Evolutionary conservation across 2,113 vertebrate genomes (phyloP), one percentile per base, ranked within the genome.

Genomic region (Mastomys coucha): DNA sequence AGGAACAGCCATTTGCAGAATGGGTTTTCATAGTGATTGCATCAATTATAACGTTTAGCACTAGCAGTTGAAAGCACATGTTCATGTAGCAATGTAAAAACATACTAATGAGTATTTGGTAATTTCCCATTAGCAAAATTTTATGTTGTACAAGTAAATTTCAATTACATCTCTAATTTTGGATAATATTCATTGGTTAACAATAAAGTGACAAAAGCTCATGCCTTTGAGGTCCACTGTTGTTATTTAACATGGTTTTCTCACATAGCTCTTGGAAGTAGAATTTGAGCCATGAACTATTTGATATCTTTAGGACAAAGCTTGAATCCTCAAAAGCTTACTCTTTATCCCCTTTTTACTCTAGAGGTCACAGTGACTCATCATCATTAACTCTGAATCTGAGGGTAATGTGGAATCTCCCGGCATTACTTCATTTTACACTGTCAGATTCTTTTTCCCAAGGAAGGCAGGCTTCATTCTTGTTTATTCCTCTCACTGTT

Each of bases 161-260:
- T 98, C 98, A 99, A 95, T 98, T 98, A 98, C 98, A 98, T 96
- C 98, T 99, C 98, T 98, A 98, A 99, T 99, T 99, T 99, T 99
- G 98, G 98, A 99, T 98, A 99, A 98, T 98, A 98, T 98, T 98
- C 97, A 97, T 99, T 99, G 98, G 98, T 99, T 99, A 99, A 99
- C 98, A 99, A 99, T 99, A 99, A 99, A 99, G 98, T 99, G 97
- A 98, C 98, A 98, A 98, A 98, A 98, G 97, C 98, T 98, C 97
- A 98, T 98, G 98, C 98, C 97, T 98, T 96, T 84, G 98, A 98
- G 97, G 97, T 98, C 93, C 98, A 98, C 51, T 99, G 98, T 99
- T 99, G 98, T 99, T 99, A 98, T 99, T 99, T 98, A 97, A 98
- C 33, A 53, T 94, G 78, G 45, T 97, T 97, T 98, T 96, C 88